These are phyloP conservation scores for Lasioglossum malachurum DNA, from an alignment of 2,888 invertebrate genomes.

Conservation along the genomic window DNA sequence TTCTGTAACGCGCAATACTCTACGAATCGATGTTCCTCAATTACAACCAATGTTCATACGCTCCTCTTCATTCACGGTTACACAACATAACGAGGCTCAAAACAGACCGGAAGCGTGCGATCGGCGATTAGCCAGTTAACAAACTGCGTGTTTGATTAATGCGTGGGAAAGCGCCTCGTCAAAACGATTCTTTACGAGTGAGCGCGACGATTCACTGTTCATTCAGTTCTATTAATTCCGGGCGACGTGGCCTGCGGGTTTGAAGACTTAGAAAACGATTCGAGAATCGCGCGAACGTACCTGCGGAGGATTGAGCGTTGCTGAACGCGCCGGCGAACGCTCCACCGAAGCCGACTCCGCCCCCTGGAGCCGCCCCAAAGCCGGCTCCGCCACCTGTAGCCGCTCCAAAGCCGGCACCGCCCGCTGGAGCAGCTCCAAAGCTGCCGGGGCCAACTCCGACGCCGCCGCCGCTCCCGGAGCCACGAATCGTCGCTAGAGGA, in stretches of 20 bases:
- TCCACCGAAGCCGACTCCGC: background rate
- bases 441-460: conserved; percentile 21
- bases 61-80: background rate
- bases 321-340: conserved; percentile 42
- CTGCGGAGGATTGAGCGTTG: background rate
- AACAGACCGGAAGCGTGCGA: background rate
- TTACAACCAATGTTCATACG: background rate
- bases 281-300: conserved; percentile 9
- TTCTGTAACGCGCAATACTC: background rate
- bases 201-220: background rate
- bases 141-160: conserved; percentile 57
- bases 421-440: background rate
- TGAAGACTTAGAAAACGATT: background rate
- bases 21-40: background rate
- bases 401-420: background rate
- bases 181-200: background rate
- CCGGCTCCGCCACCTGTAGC: conserved; percentile 45
- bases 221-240: background rate
- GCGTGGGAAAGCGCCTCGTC: conserved; percentile 2
- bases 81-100: background rate
- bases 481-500: conserved; percentile 7
- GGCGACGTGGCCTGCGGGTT: background rate
- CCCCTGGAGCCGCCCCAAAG: conserved; percentile 13
- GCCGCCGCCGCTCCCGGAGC: conserved; percentile 47
- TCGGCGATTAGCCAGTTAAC: background rate